Evolutionary conservation across 2,113 vertebrate species (phyloP), one percentile per base, ranked within the genome.

Genomic region (Circaetus gallicus): DNA sequence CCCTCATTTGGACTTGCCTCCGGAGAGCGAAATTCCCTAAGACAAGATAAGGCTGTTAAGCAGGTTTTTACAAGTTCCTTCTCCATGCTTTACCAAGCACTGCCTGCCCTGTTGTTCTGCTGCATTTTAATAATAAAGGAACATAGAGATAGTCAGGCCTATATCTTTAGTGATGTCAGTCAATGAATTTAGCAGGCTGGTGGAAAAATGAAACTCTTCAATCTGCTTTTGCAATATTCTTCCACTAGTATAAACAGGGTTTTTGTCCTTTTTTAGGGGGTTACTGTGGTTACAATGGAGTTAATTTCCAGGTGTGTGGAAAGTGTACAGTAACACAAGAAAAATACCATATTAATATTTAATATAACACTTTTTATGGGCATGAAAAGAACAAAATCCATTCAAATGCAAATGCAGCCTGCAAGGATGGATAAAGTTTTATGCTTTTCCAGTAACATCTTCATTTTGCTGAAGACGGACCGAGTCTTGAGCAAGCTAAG

Each of bases 371-470:
- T 95, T 97, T 94, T 93, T 91, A 79, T 91, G 77, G 65, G 36
- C 52, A 93, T 91, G 84, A 96, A 96, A 85, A 94, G 43, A 94
- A 81, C 87, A 97, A 97, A 93, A 89, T 36, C 29, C 29, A 97
- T 98, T 98, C 97, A 96, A 96, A 98, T 98, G 96, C 90, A 98
- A 98, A 98, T 97, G 43, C 7, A 94, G 58, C 76, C 91, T 90
- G 73, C 69, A 83, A 95, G 71, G 74, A 88, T 71, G 32, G 38
- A 93, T 93, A 69, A 84, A 81, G n/a, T 82, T 95, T 69, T 79
- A 29, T 78, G 24, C 77, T 97, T 96, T 96, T 53, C 28, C 84
- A 91, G 49, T 26, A 90, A 86, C 7, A 1, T 55, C 73, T 96
- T 89, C 67, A 94, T 95, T 95, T 91, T 94, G 62, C 77, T 74